These are phyloP conservation scores for Fragum fragum DNA, from an alignment of 2,888 invertebrate genomes.

Conservation along the genomic window DNA sequence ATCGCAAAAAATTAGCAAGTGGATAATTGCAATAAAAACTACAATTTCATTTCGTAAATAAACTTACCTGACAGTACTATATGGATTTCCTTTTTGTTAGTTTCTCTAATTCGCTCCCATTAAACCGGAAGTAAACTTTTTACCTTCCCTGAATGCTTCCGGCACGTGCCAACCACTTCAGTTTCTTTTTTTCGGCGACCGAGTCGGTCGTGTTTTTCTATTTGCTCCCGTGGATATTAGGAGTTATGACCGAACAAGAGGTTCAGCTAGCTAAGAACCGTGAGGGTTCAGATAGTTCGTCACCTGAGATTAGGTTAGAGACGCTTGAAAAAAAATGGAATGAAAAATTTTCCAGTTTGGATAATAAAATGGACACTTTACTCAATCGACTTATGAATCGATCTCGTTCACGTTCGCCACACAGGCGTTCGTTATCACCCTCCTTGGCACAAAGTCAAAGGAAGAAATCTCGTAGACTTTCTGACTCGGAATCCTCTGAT, in stretches of 20 bases:
- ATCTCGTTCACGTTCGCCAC: slow-evolving; percentile 4
- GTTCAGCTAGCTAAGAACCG: neutral
- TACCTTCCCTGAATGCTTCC: neutral
- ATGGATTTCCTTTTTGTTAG: too few relatives aligned
- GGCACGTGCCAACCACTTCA: too few relatives aligned
- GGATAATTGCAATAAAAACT: too few relatives aligned
- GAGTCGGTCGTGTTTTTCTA: neutral
- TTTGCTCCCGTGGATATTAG: neutral
- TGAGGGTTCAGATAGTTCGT: neutral
- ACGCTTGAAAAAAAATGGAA: neutral
- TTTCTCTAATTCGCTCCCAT: slow-evolving; percentile 8
- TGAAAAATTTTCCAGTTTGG: neutral
- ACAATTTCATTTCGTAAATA: too few relatives aligned
- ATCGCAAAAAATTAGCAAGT: too few relatives aligned
- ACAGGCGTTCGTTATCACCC: slow-evolving; percentile 1
- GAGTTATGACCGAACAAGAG: neutral
- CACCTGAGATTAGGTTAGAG: neutral
- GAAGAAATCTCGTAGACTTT: neutral
- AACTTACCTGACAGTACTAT: too few relatives aligned
- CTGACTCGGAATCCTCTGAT: neutral
- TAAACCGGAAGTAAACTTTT: too few relatives aligned
- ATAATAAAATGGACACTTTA: neutral
- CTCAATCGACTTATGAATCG: too few relatives aligned
- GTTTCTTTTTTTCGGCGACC: too few relatives aligned
- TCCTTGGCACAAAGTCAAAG: neutral